phyloP scores from a whole-genome alignment of 2,888 invertebrate species.

The Omphaloscelis lunosa region DNA sequence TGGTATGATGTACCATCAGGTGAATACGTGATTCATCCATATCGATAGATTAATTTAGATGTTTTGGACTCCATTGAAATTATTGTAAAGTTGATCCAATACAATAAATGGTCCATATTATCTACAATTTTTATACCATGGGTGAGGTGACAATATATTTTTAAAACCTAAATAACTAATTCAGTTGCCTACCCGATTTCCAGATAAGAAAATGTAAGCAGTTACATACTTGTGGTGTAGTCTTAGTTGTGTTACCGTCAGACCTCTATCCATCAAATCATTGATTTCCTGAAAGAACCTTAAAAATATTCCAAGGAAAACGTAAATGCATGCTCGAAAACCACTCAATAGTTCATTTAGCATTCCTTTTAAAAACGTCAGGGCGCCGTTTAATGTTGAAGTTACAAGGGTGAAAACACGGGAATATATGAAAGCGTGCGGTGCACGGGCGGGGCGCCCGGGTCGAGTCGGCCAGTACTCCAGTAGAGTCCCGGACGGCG shows the following conservation, averaged over 20 bases:
- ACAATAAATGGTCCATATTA: background rate
- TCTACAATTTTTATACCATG: background rate
- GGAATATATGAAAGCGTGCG: constrained; percentile 63
- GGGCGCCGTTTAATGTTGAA: constrained; percentile 70
- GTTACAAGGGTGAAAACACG: constrained; percentile 74
- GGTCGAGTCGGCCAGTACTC: constrained; percentile 60
- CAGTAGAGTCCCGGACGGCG: constrained; percentile 80
- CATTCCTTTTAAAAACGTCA: constrained; percentile 58
- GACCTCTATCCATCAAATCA: background rate
- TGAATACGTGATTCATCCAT: background rate
- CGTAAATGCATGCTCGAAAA: background rate
- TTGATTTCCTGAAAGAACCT: background rate
- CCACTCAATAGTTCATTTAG: constrained; percentile 34
- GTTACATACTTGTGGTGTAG: background rate
- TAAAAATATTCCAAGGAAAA: background rate
- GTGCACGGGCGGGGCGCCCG: constrained; percentile 70
- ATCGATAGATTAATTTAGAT: background rate
- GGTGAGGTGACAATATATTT: background rate
- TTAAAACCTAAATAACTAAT: background rate
- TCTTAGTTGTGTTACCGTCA: background rate
- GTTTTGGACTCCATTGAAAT: background rate
- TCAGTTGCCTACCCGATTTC: background rate
- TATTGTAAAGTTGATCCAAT: background rate
- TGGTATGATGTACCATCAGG: background rate
- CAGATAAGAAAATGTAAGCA: background rate